These are phyloP conservation scores for Sepioteuthis lessoniana DNA, from an alignment of 2,888 invertebrate species.

Conservation along the genomic window DNA sequence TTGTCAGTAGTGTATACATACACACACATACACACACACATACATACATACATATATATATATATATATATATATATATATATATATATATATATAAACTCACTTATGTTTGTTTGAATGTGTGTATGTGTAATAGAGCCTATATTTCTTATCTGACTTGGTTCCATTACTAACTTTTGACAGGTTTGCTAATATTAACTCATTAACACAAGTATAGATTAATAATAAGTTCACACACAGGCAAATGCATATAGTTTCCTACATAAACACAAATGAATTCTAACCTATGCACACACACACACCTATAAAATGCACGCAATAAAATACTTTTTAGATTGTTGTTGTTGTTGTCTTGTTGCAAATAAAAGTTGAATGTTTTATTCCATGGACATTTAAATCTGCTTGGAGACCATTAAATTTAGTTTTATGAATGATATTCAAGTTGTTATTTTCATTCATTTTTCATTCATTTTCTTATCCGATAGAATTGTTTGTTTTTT, in stretches of 20 bases:
- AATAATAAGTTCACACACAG: background rate
- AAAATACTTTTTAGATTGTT: background rate
- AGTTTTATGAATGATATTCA: slow-evolving; percentile 14
- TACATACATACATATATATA: too few species aligned
- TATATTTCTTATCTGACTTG: too few species aligned
- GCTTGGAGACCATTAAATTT: background rate
- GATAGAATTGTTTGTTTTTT: too few species aligned
- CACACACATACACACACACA: too few species aligned
- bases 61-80: too few species aligned
- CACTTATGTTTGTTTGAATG: too few species aligned
- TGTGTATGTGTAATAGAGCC: too few species aligned
- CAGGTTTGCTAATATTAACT: too few species aligned
- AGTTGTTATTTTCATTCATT: background rate
- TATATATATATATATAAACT: too few species aligned
- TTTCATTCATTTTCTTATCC: background rate
- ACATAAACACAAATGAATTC: background rate
- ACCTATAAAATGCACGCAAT: background rate
- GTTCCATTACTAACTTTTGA: too few species aligned
- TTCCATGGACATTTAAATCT: background rate
- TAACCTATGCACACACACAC: background rate
- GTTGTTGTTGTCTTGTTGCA: background rate
- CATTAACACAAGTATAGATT: too few species aligned
- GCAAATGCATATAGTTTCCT: background rate
- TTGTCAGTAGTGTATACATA: too few species aligned
- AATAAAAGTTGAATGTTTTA: background rate